These are phyloP conservation scores for Stomorhina lunata DNA, from an alignment of 2,888 invertebrate species.

Conservation along the genomic window DNA sequence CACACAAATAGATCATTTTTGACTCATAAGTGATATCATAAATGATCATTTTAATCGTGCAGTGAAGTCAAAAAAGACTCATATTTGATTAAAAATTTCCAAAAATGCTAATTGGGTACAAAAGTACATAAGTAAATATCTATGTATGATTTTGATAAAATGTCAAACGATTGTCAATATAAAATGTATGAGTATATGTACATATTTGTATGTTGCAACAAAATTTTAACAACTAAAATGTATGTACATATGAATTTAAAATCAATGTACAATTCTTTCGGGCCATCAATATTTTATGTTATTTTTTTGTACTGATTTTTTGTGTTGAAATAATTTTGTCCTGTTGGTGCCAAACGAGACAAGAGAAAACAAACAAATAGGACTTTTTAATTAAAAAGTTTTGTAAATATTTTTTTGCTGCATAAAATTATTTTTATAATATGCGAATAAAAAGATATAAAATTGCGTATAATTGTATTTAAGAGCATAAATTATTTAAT, in stretches of 20 bases:
- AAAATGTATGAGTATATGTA: background rate
- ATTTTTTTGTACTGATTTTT: background rate
- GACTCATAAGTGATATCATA: too few relatives aligned
- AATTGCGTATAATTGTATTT: background rate
- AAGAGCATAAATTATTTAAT: slow-evolving; percentile 7
- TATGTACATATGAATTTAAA: too few relatives aligned
- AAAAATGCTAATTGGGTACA: too few relatives aligned
- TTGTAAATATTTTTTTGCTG: slow-evolving; percentile 47
- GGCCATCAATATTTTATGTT: slow-evolving; percentile 35
- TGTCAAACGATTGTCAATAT: background rate
- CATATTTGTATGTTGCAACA: background rate
- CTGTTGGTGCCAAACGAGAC: background rate
- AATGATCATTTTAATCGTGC: too few relatives aligned
- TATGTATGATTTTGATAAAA: background rate
- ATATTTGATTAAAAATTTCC: too few relatives aligned
- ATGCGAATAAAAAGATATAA: background rate
- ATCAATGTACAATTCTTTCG: slow-evolving; percentile 15
- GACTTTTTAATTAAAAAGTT: slow-evolving; percentile 54
- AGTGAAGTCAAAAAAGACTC: too few relatives aligned
- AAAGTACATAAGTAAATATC: too few relatives aligned
- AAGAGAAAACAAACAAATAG: slow-evolving; percentile 2
- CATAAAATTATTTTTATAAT: slow-evolving; percentile 31
- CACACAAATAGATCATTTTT: too few relatives aligned
- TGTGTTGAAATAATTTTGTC: slow-evolving; percentile 43
- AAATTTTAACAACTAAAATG: slow-evolving; percentile 14